Conservation (phyloP, 1,140 invertebrate genomes). For the Melanaphis sacchari region DNA sequence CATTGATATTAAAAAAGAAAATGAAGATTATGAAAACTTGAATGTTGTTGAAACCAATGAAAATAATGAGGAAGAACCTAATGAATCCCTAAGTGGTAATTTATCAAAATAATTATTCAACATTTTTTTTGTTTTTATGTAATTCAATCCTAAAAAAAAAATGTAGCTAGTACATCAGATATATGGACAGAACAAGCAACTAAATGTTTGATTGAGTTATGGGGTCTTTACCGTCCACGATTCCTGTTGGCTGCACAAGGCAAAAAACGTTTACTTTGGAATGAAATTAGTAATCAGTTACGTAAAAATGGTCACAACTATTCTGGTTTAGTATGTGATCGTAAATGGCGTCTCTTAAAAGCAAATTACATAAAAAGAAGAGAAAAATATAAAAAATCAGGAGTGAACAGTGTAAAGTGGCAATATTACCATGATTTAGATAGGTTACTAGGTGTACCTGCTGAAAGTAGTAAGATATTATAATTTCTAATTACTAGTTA, state of each 20-base stretch:
- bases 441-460: slow-evolving; percentile 3
- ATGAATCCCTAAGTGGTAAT: background rate
- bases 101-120: background rate
- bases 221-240: slow-evolving; percentile 43
- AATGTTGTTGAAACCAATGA: background rate
- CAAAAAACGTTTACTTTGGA: slow-evolving; percentile 47
- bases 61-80: slow-evolving; percentile 20
- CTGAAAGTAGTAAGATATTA: slow-evolving; percentile 13
- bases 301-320: slow-evolving; percentile 34
- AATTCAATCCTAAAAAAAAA: background rate
- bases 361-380: slow-evolving; percentile 46
- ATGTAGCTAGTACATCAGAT: background rate
- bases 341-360: slow-evolving; percentile 54
- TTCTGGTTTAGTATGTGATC: slow-evolving; percentile 36
- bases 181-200: slow-evolving; percentile 43
- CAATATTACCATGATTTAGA: slow-evolving; percentile 49
- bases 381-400: slow-evolving; percentile 48
- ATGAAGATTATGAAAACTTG: background rate
- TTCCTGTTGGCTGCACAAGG: slow-evolving; percentile 30
- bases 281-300: slow-evolving; percentile 39
- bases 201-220: slow-evolving; percentile 39
- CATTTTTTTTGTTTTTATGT: background rate
- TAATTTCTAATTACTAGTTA: background rate
- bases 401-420: slow-evolving; percentile 7
- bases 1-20: slow-evolving; percentile 11